Conservation (phyloP, 2,113 vertebrate species). For the Ailurus styani region DNA sequence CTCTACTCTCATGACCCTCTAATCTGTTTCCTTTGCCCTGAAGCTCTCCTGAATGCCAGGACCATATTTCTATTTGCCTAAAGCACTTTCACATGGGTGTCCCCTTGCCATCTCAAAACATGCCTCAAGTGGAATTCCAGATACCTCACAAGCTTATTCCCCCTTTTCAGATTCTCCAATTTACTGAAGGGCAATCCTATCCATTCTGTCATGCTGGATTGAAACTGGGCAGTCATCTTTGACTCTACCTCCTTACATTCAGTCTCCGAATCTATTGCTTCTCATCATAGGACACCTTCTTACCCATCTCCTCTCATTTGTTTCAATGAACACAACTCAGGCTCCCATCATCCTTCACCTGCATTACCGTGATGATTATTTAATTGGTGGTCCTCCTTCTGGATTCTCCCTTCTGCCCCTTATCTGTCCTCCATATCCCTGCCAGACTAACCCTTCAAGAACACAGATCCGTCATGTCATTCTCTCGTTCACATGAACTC, state of each 20-base stretch:
- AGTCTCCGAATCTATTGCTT: neutral
- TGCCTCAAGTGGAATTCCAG: neutral
- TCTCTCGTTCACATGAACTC: neutral
- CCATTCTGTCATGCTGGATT: neutral
- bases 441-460: conserved; percentile 6
- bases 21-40: neutral
- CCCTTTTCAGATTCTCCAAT: neutral
- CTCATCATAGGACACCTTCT: neutral
- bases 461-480: neutral
- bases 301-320: neutral
- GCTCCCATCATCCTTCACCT: neutral
- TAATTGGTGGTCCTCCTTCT: neutral
- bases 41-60: neutral
- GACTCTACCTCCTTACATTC: neutral
- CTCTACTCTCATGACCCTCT: neutral
- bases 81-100: neutral
- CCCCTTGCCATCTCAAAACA: neutral
- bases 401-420: neutral
- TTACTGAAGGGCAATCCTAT: neutral
- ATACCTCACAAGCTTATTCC: neutral
- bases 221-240: neutral
- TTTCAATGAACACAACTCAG: neutral
- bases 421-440: neutral
- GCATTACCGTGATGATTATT: neutral
- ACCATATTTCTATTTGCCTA: neutral